These are phyloP conservation scores for Nycticryphes semicollaris DNA, from an alignment of 2,113 vertebrate species.

Conservation along the genomic window DNA sequence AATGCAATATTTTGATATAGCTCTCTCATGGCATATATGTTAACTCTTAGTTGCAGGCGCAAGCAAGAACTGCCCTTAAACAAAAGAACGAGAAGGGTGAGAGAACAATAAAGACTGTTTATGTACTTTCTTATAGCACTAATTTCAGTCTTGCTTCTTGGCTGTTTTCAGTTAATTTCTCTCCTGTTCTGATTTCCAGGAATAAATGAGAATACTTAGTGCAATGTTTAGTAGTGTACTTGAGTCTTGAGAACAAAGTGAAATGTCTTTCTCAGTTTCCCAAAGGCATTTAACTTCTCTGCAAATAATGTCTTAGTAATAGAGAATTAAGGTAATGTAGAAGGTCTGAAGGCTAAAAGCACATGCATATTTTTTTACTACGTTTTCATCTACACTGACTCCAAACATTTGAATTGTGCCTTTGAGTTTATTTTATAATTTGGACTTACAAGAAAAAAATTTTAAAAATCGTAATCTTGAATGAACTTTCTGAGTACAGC, in stretches of 20 bases:
- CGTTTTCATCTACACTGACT: background rate
- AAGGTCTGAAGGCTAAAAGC: background rate
- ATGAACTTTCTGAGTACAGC: background rate
- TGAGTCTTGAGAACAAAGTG: background rate
- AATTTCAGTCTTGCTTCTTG: background rate
- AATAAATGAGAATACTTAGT: background rate
- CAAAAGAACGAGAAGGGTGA: background rate
- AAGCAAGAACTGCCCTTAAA: background rate
- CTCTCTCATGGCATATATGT: background rate
- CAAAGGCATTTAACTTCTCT: background rate
- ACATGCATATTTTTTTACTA: background rate
- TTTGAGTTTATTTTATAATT: background rate
- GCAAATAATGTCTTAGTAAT: background rate
- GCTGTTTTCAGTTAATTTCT: background rate
- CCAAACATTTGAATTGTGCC: background rate
- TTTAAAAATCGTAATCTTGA: background rate
- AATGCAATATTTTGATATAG: constrained; percentile 52
- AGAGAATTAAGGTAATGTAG: background rate
- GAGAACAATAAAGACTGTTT: background rate
- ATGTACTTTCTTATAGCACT: background rate
- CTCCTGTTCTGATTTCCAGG: background rate
- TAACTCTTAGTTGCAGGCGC: background rate
- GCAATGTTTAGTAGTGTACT: background rate
- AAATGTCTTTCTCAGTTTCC: background rate
- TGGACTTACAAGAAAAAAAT: background rate